Evolutionary conservation across 2,888 invertebrate genomes (phyloP), one percentile per base, ranked within the genome.

Genomic region (Drosophila gaucha): DNA sequence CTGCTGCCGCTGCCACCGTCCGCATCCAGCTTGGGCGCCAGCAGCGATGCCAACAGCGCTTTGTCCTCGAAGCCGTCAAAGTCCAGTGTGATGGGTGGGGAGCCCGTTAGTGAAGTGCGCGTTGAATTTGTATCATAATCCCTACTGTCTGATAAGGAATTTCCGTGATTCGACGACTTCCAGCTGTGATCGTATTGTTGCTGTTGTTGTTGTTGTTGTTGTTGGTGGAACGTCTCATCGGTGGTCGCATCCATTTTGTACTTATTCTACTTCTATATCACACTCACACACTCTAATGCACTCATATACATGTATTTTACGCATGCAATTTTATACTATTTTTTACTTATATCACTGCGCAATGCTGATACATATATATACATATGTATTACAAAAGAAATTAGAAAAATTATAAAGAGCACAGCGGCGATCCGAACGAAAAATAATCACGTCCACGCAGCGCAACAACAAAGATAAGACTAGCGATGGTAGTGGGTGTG

Each of bases 91-190:
- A 55, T 70, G 20, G 84, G 77, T 33, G 86, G 82, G 12, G 85
- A 82, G 14, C 82, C 80, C 31, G 86, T 79, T 44, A 75, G 52
- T 44, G 84, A 82, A 44, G 85, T 84, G 35, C 82, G 85, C 65
- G 84, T 84, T 35, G 86, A 83, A 50, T 85, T 85, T 50, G 83
- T 85, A 85, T 85, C 84, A 70, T 85, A 86, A 85, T 85, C 87
- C 70, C 87, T 67, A 67, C 85, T 85, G 75, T 85, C 84, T 75
- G 84, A 85, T 85, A 85, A 85, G 54, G 83, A 82, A 67, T 83
- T 83, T 55, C 82, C 82, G 62, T 82, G 62, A 51, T 63, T 80
- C 62, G 47, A 44, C n/a, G 58, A 55, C 50, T 80, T 80, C 76
- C 80, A 79, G 49, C 55, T 66, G 50, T 73, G 70, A 16, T 77